Evolutionary conservation across 2,113 vertebrate genomes (phyloP), one percentile per base, ranked within the genome.

Genomic region (Geococcyx californianus): DNA sequence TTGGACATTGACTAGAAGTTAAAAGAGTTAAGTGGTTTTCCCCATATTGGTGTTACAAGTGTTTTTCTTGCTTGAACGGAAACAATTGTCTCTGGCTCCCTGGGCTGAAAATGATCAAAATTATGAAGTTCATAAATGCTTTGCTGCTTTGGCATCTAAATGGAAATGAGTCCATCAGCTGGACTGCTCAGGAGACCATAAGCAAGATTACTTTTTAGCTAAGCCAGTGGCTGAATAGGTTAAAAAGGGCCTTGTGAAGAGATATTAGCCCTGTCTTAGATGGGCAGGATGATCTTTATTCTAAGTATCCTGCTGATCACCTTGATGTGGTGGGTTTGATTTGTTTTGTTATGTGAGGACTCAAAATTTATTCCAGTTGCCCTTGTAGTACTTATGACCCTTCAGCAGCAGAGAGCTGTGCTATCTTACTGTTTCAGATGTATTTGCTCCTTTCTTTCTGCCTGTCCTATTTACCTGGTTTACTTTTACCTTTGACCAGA

Each of bases 141-240:
- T 83, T 94, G 34, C 79, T 93, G 64, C 60, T 90, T 91, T 74
- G 76, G 40, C 28, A 72, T 92, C 90, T 94, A 90, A 95, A 93
- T 93, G 82, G 79, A 96, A 96, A 97, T 85, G 38, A 94, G 33
- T 81, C 85, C 34, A n/a, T 92, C 59, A 86, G 10, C 87, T 93
- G 26, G 52, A 60, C 68, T 88, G 82, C 85, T 93, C 92, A 75
- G 59, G 92, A 96, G 36, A 88, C 33, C 72, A 74, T 63, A 62
- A 69, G 26, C 34, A 77, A 40, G 51, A 77, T 70, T 84, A 52
- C 15, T 74, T 94, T 78, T 86, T 60, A 96, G 33, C 10, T 7
- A 45, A 86, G 26, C 11, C 47, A 4, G 18, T 52, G 77, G 67
- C 28, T 63, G 60, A 44, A 66, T 76, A 77, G 64, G 68, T 92